Evolutionary conservation across 2,113 vertebrate genomes (phyloP).

Genomic region (Pyrgilauda ruficollis): DNA sequence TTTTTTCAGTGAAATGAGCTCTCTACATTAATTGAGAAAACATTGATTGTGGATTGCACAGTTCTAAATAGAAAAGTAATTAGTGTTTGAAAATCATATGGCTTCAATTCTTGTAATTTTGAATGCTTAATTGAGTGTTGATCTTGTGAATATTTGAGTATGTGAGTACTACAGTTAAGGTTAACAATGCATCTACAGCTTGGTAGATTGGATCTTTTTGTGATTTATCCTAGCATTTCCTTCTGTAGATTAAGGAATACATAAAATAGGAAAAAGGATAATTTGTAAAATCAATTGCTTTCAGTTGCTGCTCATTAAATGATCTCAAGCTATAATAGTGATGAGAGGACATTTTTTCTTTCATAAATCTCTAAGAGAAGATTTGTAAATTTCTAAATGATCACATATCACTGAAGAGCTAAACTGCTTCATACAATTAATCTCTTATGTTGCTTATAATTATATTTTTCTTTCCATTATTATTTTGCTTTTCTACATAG

Average conservation of each 20-base stretch:
- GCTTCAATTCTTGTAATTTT: neutral
- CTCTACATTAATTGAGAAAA: constrained; percentile 21
- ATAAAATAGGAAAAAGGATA: neutral
- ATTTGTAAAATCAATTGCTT: neutral
- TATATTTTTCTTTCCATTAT: neutral
- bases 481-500: neutral
- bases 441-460: neutral
- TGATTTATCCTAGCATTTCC: neutral
- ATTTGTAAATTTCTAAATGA: neutral
- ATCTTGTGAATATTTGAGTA: neutral
- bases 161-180: neutral
- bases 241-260: neutral
- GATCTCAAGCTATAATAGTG: neutral
- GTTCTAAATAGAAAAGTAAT: constrained; percentile 24
- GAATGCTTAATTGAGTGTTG: constrained; percentile 4
- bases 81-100: constrained; percentile 30
- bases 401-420: neutral
- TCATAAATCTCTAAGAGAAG: neutral
- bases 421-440: neutral
- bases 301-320: neutral
- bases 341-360: neutral
- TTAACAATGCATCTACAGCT: neutral
- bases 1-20: neutral
- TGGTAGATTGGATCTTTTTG: neutral
- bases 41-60: neutral